Evolutionary conservation across 1,140 invertebrate genomes (phyloP).

Genomic region (Hylaeus volcanicus): DNA sequence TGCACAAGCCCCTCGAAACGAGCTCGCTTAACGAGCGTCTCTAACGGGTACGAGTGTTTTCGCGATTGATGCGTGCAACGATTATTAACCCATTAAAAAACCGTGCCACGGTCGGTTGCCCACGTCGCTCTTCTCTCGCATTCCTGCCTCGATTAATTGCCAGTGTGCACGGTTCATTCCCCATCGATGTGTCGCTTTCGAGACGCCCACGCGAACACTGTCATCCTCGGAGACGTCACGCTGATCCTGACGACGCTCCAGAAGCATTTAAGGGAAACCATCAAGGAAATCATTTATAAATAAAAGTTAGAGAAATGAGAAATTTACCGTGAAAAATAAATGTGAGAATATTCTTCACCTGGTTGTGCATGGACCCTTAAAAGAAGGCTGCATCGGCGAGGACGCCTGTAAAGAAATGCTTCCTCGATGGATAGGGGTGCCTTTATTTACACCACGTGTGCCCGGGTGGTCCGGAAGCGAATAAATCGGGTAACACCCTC

Average conservation of each 20-base stretch:
- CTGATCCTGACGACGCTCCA: slow-evolving; percentile 6
- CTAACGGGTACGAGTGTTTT: slow-evolving; percentile 38
- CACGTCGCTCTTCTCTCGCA: slow-evolving; percentile 40
- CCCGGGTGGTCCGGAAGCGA: slow-evolving; percentile 26
- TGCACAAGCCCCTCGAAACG: slow-evolving; percentile 16
- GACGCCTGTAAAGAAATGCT: not conserved
- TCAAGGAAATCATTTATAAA: no score
- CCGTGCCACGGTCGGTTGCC: slow-evolving; percentile 44
- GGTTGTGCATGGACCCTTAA: not conserved
- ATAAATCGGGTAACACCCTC: slow-evolving; percentile 20
- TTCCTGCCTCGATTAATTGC: slow-evolving; percentile 1
- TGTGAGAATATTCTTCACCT: no score
- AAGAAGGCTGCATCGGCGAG: no score
- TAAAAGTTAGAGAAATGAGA: no score
- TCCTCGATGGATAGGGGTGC: slow-evolving; percentile 34
- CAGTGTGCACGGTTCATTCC: not conserved
- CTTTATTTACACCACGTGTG: slow-evolving; percentile 34
- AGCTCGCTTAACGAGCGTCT: slow-evolving; percentile 45
- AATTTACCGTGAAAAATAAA: no score
- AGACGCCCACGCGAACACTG: not conserved
- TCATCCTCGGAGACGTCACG: not conserved
- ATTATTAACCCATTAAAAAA: slow-evolving; percentile 53
- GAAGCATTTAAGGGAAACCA: not conserved
- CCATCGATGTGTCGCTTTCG: not conserved
- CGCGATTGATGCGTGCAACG: slow-evolving; percentile 44